Conservation (phyloP, 2,888 invertebrate genomes). For the Masnerella sp. region DNA sequence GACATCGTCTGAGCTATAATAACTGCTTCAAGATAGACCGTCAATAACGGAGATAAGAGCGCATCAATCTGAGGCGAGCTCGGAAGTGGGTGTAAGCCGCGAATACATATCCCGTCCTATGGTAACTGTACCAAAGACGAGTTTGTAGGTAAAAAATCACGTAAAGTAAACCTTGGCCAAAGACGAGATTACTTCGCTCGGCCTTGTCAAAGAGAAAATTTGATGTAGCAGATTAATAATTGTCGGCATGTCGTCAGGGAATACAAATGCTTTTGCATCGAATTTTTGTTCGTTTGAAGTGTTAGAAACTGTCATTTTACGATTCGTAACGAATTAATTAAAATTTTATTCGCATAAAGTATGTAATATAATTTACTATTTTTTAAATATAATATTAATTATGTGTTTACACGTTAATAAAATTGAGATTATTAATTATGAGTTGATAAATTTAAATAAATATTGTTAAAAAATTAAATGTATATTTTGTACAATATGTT, state of each 20-base stretch:
- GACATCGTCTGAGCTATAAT: background rate
- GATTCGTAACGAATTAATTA: too few relatives aligned
- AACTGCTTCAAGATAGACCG: constrained; percentile 14
- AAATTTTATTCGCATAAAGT: too few relatives aligned
- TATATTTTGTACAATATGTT: constrained; percentile 9
- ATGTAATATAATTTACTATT: too few relatives aligned
- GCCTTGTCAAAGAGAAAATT: constrained; percentile 16
- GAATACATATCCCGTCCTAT: background rate
- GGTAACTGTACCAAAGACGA: constrained; percentile 1
- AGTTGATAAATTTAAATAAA: too few relatives aligned
- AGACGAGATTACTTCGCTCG: constrained; percentile 22
- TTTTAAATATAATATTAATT: too few relatives aligned
- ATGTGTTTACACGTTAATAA: too few relatives aligned
- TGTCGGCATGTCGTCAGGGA: background rate
- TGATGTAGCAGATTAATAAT: constrained; percentile 15
- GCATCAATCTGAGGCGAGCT: constrained; percentile 2
- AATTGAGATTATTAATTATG: too few relatives aligned
- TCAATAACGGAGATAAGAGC: constrained; percentile 21
- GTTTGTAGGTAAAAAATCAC: constrained; percentile 20
- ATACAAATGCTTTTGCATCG: background rate
- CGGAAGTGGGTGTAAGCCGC: background rate
- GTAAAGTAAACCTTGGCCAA: constrained; percentile 15
- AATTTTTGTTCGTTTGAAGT: background rate
- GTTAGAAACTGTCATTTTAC: too few relatives aligned
- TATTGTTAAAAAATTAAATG: background rate